Evolutionary conservation across 2,888 invertebrate species (phyloP).

Genomic region (Colostygia pectinataria): DNA sequence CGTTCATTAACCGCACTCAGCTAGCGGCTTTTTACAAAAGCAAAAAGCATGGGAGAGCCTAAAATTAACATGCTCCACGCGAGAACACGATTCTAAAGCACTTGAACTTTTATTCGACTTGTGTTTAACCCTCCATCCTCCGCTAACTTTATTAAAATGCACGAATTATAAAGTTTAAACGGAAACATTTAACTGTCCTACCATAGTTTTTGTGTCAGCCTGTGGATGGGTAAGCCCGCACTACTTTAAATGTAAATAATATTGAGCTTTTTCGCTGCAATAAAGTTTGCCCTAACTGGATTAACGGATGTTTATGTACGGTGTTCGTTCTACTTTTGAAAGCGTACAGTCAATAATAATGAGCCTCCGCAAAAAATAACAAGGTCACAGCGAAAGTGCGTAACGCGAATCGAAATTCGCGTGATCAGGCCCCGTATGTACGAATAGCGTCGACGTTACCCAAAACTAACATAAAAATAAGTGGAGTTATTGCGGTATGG

Average conservation of each 20-base stretch:
- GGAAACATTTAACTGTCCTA: neutral
- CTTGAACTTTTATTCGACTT: conserved; percentile 24
- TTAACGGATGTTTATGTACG: conserved; percentile 9
- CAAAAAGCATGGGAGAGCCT: conserved; percentile 22
- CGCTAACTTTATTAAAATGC: conserved; percentile 11
- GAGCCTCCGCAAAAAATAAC: conserved; percentile 43
- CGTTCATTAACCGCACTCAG: conserved; percentile 43
- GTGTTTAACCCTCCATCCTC: conserved; percentile 4
- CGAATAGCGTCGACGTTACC: conserved; percentile 52
- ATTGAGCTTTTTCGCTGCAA: conserved; percentile 6
- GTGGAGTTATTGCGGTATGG: conserved; percentile 62
- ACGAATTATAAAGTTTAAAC: conserved; percentile 10
- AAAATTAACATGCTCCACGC: conserved; percentile 24
- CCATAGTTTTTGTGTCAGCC: conserved; percentile 5
- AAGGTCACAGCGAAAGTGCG: conserved; percentile 46
- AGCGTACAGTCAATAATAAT: conserved; percentile 24
- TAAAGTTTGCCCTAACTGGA: conserved; percentile 10
- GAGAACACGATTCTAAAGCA: conserved; percentile 10
- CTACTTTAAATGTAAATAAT: conserved; percentile 16
- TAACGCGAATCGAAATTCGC: conserved; percentile 59
- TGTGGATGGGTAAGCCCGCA: neutral
- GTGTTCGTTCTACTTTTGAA: conserved; percentile 20
- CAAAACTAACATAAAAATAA: conserved; percentile 65
- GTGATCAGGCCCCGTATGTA: conserved; percentile 52
- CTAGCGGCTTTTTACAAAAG: conserved; percentile 21